phyloP scores from a whole-genome alignment of 2,888 invertebrate species.

The Copidosoma aretas region DNA sequence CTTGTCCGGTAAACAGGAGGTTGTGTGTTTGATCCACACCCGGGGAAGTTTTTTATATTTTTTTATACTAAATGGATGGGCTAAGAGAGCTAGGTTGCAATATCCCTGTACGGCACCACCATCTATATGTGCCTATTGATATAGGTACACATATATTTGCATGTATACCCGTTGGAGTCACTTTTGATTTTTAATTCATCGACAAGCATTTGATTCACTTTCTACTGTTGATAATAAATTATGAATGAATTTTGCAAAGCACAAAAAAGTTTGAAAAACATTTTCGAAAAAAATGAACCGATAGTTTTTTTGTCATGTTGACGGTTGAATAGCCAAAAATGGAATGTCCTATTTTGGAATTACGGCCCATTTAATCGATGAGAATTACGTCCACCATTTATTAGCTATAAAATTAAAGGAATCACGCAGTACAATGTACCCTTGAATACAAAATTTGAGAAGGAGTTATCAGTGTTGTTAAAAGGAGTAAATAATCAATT shows the following conservation, averaged over 20 bases:
- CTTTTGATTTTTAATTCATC: no score
- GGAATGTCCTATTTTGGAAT: not conserved
- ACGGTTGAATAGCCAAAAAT: not conserved
- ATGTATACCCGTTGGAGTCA: no score
- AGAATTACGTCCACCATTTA: not conserved
- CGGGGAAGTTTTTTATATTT: no score
- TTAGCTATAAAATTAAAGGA: not conserved
- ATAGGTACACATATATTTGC: no score
- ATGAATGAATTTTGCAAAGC: not conserved
- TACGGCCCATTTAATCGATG: not conserved
- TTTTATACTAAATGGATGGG: no score
- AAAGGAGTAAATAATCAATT: not conserved
- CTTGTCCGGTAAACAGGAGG: no score
- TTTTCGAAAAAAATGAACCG: not conserved
- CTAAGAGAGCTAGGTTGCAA: no score
- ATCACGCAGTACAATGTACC: not conserved
- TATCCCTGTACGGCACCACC: no score
- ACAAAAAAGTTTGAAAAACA: not conserved
- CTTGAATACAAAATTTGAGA: not conserved
- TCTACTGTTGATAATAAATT: no score
- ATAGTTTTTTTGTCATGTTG: not conserved
- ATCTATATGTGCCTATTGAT: no score
- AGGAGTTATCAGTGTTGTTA: not conserved
- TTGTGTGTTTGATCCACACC: no score
- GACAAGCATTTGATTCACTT: no score